Percentiles rank a stretch among this genome's conserved stretches.
These are phyloP conservation scores for Orientallactaga bullata DNA, from an alignment of 2,113 vertebrate species.

Conservation along the genomic window DNA sequence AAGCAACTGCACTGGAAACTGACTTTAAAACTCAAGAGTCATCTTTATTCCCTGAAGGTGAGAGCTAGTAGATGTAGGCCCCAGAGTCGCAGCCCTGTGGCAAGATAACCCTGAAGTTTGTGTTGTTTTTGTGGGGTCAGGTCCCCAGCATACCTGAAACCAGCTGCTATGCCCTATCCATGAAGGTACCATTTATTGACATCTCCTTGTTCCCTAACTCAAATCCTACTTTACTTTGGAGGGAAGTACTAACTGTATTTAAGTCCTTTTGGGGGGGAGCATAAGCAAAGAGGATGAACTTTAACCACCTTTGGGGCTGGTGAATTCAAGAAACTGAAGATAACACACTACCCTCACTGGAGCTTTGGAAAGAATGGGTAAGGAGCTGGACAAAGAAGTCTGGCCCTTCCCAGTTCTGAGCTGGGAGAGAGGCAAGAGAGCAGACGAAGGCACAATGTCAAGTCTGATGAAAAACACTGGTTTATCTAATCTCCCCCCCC, in stretches of 20 bases:
- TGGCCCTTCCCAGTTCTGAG: not conserved
- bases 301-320: not conserved
- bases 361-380: not conserved
- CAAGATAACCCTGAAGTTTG: not conserved
- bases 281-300: not conserved
- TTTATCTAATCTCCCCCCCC: not conserved
- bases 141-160: not conserved
- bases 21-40: no score
- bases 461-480: not conserved
- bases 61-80: not conserved
- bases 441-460: no score
- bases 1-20: not conserved
- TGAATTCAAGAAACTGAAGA: not conserved
- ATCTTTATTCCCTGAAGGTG: not conserved
- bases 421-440: no score
- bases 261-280: not conserved
- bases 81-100: not conserved
- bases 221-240: not conserved
- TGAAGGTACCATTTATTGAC: not conserved
- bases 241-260: not conserved
- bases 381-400: not conserved
- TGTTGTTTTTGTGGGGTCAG: no score
- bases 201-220: not conserved
- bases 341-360: no score
- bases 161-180: not conserved